phyloP scores from a whole-genome alignment of 1,140 invertebrate genomes.

The Heliconius hermathena region DNA sequence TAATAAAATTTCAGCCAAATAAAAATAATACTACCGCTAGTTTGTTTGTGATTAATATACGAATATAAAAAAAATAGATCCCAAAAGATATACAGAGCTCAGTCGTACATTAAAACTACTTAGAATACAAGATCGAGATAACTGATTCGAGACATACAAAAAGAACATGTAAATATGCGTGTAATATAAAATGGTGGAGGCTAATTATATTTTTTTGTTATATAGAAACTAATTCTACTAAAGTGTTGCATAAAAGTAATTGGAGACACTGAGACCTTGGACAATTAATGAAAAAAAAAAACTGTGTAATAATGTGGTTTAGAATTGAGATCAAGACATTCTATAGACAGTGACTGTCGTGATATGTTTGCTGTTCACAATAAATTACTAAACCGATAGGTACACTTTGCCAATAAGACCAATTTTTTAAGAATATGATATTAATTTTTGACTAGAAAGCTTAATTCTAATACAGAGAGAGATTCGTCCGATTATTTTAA shows the following conservation, averaged over 20 bases:
- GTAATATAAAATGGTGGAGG: background rate
- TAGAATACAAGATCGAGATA: background rate
- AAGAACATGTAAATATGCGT: background rate
- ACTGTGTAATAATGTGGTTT: background rate
- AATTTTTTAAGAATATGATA: constrained; percentile 58
- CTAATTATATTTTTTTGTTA: background rate
- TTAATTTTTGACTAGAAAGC: constrained; percentile 79
- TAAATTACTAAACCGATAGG: constrained; percentile 33
- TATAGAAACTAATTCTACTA: background rate
- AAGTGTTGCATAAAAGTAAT: background rate
- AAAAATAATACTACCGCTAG: constrained; percentile 4
- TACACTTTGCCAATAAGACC: constrained; percentile 36
- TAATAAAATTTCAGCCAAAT: constrained; percentile 15
- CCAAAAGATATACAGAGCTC: background rate
- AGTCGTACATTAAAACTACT: constrained; percentile 25
- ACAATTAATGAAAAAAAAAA: background rate
- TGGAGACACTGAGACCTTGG: background rate
- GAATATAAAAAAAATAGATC: background rate
- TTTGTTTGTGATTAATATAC: background rate
- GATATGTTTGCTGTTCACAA: constrained; percentile 39
- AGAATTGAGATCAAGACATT: constrained; percentile 30
- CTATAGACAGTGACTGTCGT: constrained; percentile 21
- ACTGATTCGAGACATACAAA: constrained; percentile 12
- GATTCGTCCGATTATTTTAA: constrained; percentile 74
- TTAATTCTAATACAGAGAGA: constrained; percentile 78